Conservation (phyloP, 2,888 invertebrate species). For the Cancer borealis region DNA sequence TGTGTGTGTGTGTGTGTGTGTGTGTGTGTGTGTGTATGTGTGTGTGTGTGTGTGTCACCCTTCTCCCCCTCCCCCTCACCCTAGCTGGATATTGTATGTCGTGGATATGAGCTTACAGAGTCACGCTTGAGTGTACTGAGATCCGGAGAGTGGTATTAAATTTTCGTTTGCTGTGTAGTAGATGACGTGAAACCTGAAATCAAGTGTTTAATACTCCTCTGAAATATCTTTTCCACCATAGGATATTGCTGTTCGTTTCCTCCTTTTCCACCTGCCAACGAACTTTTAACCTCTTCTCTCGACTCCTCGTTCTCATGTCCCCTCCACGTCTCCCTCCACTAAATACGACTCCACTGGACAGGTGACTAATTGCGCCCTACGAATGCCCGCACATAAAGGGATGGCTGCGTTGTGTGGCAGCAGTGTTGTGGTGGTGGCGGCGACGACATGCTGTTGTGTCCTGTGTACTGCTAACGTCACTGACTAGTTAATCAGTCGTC, state of each 20-base stretch:
- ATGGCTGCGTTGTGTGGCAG: neutral
- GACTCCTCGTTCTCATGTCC: neutral
- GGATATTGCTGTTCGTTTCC: neutral
- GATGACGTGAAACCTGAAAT: neutral
- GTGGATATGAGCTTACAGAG: neutral
- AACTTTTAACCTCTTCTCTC: neutral
- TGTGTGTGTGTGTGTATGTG: conserved; percentile 1
- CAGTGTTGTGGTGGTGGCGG: neutral
- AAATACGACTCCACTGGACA: neutral
- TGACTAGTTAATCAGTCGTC: neutral
- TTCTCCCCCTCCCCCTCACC: neutral
- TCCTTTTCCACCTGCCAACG: neutral
- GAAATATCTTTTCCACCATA: neutral
- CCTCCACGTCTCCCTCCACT: neutral
- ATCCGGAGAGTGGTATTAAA: neutral
- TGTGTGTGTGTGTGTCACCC: conserved; percentile 43
- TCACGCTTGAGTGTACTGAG: neutral
- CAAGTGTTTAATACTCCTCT: neutral
- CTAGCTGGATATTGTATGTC: neutral
- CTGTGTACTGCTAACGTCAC: neutral
- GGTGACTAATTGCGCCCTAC: conserved; percentile 38
- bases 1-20: conserved; percentile 34
- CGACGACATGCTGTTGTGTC: neutral
- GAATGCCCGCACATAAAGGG: neutral
- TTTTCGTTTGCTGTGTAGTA: neutral